Evolutionary conservation across 2,797 vertebrate species (phyloP), one percentile per base, ranked within the genome.

Genomic region (Halcyon badia): DNA sequence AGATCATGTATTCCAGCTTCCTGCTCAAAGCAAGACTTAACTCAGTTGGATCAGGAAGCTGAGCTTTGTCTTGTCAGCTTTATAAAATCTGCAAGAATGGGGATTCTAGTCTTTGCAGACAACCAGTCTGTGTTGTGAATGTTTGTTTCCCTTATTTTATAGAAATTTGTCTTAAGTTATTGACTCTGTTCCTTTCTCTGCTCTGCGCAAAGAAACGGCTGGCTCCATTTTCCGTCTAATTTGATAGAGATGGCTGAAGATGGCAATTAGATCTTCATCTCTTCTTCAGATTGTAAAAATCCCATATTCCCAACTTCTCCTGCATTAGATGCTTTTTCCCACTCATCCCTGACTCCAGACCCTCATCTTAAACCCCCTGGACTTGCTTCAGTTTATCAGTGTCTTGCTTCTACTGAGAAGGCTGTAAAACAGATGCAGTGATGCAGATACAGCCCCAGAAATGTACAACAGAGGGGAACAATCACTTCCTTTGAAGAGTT

Each of bases 341-440:
- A 6, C 35, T 77, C 9, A n/a, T 57, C 18, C 7, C 33, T n/a
- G n/a, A 78, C 26, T 86, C 19, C 12, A 48, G 57, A 52, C 10
- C 16, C 9, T 41, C 22, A 65, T 71, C 31, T 84, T 17, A 3
- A 4, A 37, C 1, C 5, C 51, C 9, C 10, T 54, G 18, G 31
- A 51, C n/a, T 83, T 62, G 30, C 18, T 77, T 86, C 42, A 22
- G 35, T 51, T 88, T 65, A 33, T 64, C 41, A 65, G 14, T n/a
- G 33, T 39, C 14, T 57, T 28, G 10, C 25, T 61, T 52, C 33
- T 68, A 18, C 25, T 1, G 3, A n/a, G 25, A 37, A 16, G 30
- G 49, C 18, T 33, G 49, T 37, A 2, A 77, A 71, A 11, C 5
- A 6, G 39, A 4, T 0, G 2, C 9, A 6, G 14, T 58, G 41